phyloP scores from a whole-genome alignment of 1,140 invertebrate species.

The Augochlora pura region DNA sequence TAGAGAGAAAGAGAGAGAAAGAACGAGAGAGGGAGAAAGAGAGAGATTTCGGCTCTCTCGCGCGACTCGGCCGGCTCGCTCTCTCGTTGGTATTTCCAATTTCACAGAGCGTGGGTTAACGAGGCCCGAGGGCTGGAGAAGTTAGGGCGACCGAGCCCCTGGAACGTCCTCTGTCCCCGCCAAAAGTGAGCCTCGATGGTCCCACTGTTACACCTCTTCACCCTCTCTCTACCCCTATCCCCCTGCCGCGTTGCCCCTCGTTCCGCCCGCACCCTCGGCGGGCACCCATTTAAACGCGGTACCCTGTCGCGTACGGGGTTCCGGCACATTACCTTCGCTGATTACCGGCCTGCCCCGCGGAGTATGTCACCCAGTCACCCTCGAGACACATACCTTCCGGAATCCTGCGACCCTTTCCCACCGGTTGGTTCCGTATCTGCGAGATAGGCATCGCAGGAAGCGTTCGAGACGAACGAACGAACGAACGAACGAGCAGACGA shows the following conservation, averaged over 20 bases:
- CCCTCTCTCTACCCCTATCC: neutral
- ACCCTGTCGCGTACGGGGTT: conserved; percentile 61
- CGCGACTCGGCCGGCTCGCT: neutral
- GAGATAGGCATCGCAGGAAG: conserved; percentile 29
- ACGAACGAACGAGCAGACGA: conserved; percentile 23
- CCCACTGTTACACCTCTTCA: conserved; percentile 31
- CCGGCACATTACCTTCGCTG: conserved; percentile 78
- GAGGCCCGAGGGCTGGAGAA: conserved; percentile 73
- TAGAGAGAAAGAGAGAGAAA: too few relatives aligned
- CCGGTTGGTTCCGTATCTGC: conserved; percentile 5
- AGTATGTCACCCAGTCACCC: conserved; percentile 76
- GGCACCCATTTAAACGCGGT: conserved; percentile 66
- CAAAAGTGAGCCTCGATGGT: conserved; percentile 51
- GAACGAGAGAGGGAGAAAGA: too few relatives aligned
- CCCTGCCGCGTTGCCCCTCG: neutral
- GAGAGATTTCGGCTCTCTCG: neutral
- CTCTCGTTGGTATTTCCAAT: conserved; percentile 74
- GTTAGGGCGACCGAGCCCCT: conserved; percentile 60
- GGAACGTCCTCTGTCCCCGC: conserved; percentile 43
- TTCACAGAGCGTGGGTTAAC: conserved; percentile 79
- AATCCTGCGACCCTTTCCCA: conserved; percentile 43
- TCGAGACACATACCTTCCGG: conserved; percentile 70
- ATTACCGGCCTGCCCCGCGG: conserved; percentile 74
- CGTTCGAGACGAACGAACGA: conserved; percentile 34
- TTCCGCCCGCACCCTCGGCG: conserved; percentile 9